Percentiles rank a stretch among this genome's conserved stretches.
phyloP scores from a whole-genome alignment of 2,797 vertebrate genomes.

The Mus spretus region DNA sequence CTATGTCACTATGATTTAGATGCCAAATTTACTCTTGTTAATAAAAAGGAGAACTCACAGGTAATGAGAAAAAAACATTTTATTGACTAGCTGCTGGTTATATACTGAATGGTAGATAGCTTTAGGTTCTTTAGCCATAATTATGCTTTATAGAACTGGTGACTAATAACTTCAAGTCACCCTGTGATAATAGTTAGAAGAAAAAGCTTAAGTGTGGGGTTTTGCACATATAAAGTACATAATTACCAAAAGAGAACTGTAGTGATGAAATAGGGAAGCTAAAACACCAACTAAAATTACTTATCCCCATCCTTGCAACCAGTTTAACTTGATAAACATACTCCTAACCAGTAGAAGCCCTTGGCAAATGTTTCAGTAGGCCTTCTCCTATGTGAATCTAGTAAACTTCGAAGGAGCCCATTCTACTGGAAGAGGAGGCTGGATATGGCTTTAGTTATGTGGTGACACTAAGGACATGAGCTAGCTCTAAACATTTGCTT shows the following conservation, averaged over 20 bases:
- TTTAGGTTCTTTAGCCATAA: constrained; percentile 34
- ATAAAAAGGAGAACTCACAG: background rate
- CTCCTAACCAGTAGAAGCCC: constrained; percentile 2
- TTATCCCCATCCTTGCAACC: background rate
- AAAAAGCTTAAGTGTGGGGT: background rate
- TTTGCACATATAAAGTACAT: background rate
- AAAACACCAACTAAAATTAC: background rate
- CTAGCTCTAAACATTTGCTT: background rate
- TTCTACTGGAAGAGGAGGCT: background rate
- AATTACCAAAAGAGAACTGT: background rate
- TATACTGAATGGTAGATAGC: background rate
- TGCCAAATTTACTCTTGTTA: constrained; percentile 28
- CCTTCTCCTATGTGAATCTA: background rate
- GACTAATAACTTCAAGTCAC: constrained; percentile 4
- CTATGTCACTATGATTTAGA: constrained; percentile 42
- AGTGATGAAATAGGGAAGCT: constrained; percentile 34
- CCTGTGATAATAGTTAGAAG: background rate
- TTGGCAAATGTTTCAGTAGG: constrained; percentile 1
- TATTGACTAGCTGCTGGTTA: background rate
- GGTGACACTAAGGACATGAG: constrained; percentile 34
- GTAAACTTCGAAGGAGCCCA: constrained; percentile 27
- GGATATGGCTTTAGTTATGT: background rate
- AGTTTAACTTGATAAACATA: background rate
- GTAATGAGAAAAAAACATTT: constrained; percentile 49
- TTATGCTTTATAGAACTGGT: background rate